Evolutionary conservation across 2,888 invertebrate species (phyloP).

Genomic region (Zygaena filipendulae): DNA sequence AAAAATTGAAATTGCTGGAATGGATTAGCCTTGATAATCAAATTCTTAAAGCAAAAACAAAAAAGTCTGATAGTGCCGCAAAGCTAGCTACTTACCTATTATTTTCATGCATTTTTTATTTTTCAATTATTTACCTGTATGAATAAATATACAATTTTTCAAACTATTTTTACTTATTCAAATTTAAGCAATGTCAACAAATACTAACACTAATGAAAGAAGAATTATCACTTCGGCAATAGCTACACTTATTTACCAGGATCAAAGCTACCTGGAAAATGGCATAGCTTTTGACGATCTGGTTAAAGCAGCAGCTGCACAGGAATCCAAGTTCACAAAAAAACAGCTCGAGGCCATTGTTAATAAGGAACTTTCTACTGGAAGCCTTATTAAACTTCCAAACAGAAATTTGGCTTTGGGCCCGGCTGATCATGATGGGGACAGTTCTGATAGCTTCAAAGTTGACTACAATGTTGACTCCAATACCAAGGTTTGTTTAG

Average conservation of each 20-base stretch:
- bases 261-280: conserved; percentile 76
- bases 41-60: too few relatives aligned
- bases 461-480: conserved; percentile 52
- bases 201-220: too few relatives aligned
- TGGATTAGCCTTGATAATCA: too few relatives aligned
- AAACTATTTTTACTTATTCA: conserved; percentile 4
- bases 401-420: conserved; percentile 78
- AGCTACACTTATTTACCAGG: conserved; percentile 76
- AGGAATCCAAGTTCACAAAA: conserved; percentile 72
- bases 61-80: too few relatives aligned
- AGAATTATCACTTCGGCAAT: conserved; percentile 75
- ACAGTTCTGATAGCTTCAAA: conserved; percentile 61
- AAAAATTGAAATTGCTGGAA: too few relatives aligned
- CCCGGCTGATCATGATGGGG: conserved; percentile 68
- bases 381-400: conserved; percentile 73
- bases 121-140: too few relatives aligned
- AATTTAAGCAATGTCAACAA: conserved; percentile 53
- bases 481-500: conserved; percentile 58
- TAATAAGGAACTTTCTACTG: conserved; percentile 75
- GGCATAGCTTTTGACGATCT: conserved; percentile 78
- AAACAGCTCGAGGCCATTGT: conserved; percentile 73
- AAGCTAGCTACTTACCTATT: too few relatives aligned
- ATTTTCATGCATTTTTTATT: too few relatives aligned
- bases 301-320: conserved; percentile 71
- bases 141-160: too few relatives aligned